Conservation (phyloP, 64 coral and sea anemone species). For the Dendronephthya gigantea region DNA sequence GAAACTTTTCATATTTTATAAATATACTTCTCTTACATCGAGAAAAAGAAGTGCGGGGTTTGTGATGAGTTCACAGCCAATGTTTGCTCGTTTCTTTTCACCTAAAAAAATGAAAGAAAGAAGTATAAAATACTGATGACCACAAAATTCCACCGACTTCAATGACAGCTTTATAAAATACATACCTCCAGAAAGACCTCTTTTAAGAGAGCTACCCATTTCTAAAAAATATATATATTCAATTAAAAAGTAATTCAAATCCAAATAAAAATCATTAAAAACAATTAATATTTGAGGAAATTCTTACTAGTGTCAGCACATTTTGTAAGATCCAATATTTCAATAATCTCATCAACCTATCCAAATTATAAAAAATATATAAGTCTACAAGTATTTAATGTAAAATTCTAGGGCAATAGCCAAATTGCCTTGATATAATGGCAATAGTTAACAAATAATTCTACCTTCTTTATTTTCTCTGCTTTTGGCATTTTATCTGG, state of each 20-base stretch:
- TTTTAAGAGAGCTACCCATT: conserved; percentile 47
- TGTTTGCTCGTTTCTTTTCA: conserved; percentile 85
- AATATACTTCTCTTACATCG: conserved; percentile 51
- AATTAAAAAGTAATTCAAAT: not conserved
- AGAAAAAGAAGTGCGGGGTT: conserved; percentile 79
- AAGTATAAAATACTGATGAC: no score
- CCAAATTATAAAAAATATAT: not conserved
- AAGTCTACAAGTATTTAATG: no score
- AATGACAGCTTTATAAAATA: not conserved
- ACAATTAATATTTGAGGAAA: not conserved
- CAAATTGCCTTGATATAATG: no score
- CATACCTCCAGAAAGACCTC: conserved; percentile 66
- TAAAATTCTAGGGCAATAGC: no score
- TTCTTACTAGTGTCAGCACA: conserved; percentile 72
- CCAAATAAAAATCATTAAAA: not conserved
- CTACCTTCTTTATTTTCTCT: conserved; percentile 74
- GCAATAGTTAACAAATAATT: not conserved
- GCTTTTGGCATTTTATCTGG: conserved; percentile 63
- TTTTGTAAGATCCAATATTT: conserved; percentile 72
- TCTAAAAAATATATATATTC: conserved; percentile 17
- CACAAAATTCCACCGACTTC: no score
- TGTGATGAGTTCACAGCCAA: conserved; percentile 85
- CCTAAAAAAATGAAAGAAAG: conserved; percentile 27
- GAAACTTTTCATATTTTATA: not conserved
- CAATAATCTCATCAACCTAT: conserved; percentile 94